Conservation (phyloP, 1,140 invertebrate species). For the Neoseiulus cucumeris region DNA sequence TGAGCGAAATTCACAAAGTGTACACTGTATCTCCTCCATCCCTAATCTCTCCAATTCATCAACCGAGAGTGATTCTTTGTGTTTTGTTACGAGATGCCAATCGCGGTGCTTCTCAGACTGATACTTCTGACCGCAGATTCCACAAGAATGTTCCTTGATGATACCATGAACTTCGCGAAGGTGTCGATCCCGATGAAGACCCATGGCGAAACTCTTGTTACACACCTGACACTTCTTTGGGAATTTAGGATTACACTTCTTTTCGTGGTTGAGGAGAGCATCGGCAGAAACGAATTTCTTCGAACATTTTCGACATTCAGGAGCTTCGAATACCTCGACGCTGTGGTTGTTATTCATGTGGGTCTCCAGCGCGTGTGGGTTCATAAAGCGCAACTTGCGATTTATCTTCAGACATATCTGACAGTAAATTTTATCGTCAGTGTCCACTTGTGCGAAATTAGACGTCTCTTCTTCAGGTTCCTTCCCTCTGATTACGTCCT, state of each 20-base stretch:
- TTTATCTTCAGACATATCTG: constrained; percentile 1
- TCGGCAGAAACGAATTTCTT: background rate
- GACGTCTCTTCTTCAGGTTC: too few species aligned
- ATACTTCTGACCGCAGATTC: constrained; percentile 4
- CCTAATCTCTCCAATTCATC: background rate
- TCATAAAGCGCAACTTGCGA: background rate
- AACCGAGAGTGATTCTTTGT: background rate
- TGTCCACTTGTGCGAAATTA: background rate
- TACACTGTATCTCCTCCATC: background rate
- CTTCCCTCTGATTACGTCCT: too few species aligned
- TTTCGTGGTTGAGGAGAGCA: background rate
- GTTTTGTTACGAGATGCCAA: constrained; percentile 2
- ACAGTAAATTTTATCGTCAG: background rate
- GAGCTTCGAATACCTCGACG: background rate
- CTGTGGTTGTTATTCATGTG: constrained; percentile 8
- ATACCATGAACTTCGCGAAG: background rate
- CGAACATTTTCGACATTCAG: background rate
- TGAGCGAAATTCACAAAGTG: background rate
- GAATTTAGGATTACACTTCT: constrained; percentile 1
- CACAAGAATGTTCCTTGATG: constrained; percentile 7
- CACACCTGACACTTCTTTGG: constrained; percentile 8
- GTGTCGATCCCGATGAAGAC: background rate
- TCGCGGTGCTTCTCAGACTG: constrained; percentile 1
- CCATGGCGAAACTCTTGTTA: background rate
- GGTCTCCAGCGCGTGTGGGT: background rate